Base-by-base conservation (phyloP, 92 coral and sea anemone species). In the Porites evermanni region DNA sequence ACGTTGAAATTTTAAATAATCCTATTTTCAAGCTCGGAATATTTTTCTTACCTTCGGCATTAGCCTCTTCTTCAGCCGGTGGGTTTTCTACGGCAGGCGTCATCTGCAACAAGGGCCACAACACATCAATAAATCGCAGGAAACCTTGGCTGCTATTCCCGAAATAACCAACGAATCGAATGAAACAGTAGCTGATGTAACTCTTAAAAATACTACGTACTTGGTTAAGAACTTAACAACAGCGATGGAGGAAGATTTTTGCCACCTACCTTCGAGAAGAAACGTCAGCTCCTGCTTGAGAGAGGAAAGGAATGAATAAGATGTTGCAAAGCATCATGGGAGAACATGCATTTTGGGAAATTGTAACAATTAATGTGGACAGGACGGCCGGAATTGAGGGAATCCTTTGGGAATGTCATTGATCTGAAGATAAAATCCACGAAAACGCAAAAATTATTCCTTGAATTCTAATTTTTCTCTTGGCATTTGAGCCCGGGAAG, bases 11-110 rank as follows among this genome's bases (percentile, higher is more conserved):
- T 38, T 66, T 53, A 1, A 60, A 70, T 1, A 21, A 47, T 19
- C n/a, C 12, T 13, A 14, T 20, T 9, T 7, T 64, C 16, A 61
- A 29, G 29, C 2, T 53, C 53, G 14, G 53, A 16, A 24, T 67
- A 2, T 26, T 6, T 63, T 18, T 59, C 81, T 80, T 93, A 92
- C 98, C 95, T 92, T 88, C 94, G 51, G 91, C 81, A 79, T 88
- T 89, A 19, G 88, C 85, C 91, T 93, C 96, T 81, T 89, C 98
- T 75, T 94, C 93, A 73, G 98, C 90, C 72, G 98, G 97, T 89
- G 99, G 99, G 92, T 97, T 97, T 80, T 95, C 98, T 21, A 97
- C 99, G 64, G 99, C 97, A 63, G 99, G 99, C 38, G 99, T 84
- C 98, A 95, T 97, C 99, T 94, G 85, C 69, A 81, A 88, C 29